These are phyloP conservation scores for Theocolax elegans DNA, from an alignment of 1,140 invertebrate genomes.

Conservation along the genomic window DNA sequence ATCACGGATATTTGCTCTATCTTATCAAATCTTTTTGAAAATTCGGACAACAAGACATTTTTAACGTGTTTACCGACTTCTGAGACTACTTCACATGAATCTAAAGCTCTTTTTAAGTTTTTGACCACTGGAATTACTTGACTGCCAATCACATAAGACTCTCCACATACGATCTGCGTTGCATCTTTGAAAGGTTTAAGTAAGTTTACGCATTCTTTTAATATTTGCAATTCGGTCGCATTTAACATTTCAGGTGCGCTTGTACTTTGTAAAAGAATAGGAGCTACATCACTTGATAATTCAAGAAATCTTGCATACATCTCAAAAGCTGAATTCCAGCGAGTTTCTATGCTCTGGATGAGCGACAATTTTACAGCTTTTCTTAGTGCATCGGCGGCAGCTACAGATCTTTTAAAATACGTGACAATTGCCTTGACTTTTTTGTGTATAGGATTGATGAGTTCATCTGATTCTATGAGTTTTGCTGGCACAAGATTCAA, in stretches of 20 bases:
- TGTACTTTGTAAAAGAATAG: not conserved
- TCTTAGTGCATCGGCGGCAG: conserved; percentile 36
- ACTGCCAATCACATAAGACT: conserved; percentile 47
- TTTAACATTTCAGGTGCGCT: conserved; percentile 38
- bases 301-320: not conserved
- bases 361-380: conserved; percentile 32
- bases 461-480: conserved; percentile 15
- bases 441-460: conserved; percentile 31
- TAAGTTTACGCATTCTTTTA: conserved; percentile 34
- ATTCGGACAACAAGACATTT: not conserved
- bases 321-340: not conserved
- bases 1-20: not conserved
- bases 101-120: conserved; percentile 23
- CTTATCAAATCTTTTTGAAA: not conserved
- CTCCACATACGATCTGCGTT: conserved; percentile 44
- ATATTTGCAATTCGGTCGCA: conserved; percentile 39
- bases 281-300: not conserved
- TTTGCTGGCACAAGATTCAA: conserved; percentile 40
- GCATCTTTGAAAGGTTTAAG: conserved; percentile 49
- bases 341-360: conserved; percentile 31
- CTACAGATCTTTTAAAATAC: conserved; percentile 42
- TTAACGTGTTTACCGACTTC: not conserved
- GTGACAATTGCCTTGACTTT: conserved; percentile 45
- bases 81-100: not conserved
- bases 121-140: conserved; percentile 43